A percentile compares a stretch with the other conserved stretches of the same genome.
phyloP scores from a whole-genome alignment of 1,140 invertebrate genomes.

The Zaprionus davidi region DNA sequence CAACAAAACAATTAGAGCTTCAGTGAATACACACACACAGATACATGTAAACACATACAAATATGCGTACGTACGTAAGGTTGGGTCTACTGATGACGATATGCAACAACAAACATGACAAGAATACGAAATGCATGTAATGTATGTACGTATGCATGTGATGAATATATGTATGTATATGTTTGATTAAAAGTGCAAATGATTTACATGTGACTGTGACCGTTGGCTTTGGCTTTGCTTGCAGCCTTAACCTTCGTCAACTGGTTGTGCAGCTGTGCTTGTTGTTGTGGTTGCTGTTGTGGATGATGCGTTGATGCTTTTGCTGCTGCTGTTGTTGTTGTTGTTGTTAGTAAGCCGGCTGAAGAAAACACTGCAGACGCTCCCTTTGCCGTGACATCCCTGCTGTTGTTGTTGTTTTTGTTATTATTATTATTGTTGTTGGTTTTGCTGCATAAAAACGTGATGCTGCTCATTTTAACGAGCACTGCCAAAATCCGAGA shows the following conservation, averaged over 20 bases:
- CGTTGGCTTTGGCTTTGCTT: constrained; percentile 66
- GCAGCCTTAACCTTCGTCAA: constrained; percentile 66
- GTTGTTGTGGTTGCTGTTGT: constrained; percentile 39
- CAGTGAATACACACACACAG: constrained; percentile 2
- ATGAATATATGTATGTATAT: constrained; percentile 21
- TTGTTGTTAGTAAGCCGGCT: constrained; percentile 56
- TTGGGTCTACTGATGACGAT: not conserved
- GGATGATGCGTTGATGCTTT: constrained; percentile 38
- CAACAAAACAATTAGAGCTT: constrained; percentile 70
- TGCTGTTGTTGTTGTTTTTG: constrained; percentile 37
- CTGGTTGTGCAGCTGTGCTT: constrained; percentile 37
- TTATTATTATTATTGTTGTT: constrained; percentile 51
- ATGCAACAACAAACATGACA: constrained; percentile 19
- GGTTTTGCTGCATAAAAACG: constrained; percentile 77
- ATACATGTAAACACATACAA: not conserved
- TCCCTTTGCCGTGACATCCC: constrained; percentile 51
- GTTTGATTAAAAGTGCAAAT: constrained; percentile 64
- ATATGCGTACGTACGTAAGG: not conserved
- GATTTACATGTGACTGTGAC: constrained; percentile 75
- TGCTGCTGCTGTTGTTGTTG: constrained; percentile 24
- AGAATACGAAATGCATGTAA: not conserved
- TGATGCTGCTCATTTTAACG: constrained; percentile 73
- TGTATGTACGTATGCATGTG: not conserved
- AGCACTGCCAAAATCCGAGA: constrained; percentile 21
- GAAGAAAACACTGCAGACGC: constrained; percentile 49